Evolutionary conservation across 2,888 invertebrate genomes (phyloP).

Genomic region (Euspilapteryx auroguttella): DNA sequence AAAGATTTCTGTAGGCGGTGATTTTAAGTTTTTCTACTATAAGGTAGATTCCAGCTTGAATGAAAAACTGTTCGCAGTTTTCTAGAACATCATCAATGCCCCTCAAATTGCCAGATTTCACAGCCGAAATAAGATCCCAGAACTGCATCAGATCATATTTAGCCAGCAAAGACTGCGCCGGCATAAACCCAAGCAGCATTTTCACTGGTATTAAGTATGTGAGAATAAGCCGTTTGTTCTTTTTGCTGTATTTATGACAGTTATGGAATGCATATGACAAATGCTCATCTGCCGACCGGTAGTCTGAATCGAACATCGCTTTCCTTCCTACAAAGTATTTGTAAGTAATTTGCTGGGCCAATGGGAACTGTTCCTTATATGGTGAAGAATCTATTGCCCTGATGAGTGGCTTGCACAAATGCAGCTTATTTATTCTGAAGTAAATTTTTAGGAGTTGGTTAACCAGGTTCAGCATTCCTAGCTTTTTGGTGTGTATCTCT

Average conservation of each 20-base stretch:
- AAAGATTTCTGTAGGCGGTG: slow-evolving; percentile 93
- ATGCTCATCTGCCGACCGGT: slow-evolving; percentile 89
- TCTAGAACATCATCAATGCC: slow-evolving; percentile 83
- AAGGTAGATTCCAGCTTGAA: slow-evolving; percentile 94
- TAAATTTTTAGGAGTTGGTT: slow-evolving; percentile 96
- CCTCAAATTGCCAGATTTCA: slow-evolving; percentile 87
- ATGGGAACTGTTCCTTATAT: slow-evolving; percentile 84
- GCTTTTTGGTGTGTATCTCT: slow-evolving; percentile 89
- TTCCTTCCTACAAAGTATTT: slow-evolving; percentile 96
- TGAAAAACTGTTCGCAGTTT: slow-evolving; percentile 88
- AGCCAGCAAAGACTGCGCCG: slow-evolving; percentile 75
- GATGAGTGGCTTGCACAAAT: slow-evolving; percentile 91
- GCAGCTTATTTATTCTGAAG: slow-evolving; percentile 88
- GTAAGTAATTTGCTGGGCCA: slow-evolving; percentile 95
- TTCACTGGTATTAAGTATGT: slow-evolving; percentile 96
- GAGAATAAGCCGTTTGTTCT: slow-evolving; percentile 89
- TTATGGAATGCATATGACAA: slow-evolving; percentile 91
- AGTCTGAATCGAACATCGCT: slow-evolving; percentile 98
- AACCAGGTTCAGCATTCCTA: slow-evolving; percentile 94
- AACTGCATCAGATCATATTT: slow-evolving; percentile 93
- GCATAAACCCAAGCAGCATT: slow-evolving; percentile 95
- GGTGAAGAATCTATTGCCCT: slow-evolving; percentile 94
- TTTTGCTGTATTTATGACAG: slow-evolving; percentile 77
- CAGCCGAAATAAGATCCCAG: slow-evolving; percentile 83
- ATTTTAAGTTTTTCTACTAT: slow-evolving; percentile 96